Base-by-base conservation (phyloP, 1,140 invertebrate genomes). In the Nymphalis io region DNA sequence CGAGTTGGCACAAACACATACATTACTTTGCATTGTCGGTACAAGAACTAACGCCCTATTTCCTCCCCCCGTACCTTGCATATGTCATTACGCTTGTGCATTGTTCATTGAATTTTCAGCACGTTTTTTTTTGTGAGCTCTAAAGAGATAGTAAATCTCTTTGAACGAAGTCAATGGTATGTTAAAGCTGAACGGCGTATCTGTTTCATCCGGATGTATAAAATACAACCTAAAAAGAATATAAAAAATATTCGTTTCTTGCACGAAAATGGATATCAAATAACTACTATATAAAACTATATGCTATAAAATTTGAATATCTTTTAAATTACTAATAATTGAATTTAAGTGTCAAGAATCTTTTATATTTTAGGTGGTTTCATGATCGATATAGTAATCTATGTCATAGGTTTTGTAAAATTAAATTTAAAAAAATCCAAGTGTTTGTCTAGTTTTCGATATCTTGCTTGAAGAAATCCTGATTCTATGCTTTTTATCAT, bases 161-260 rank as follows among this genome's bases (percentile, higher is more conserved):
- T 81, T 83, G 75, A 85, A 82, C 66, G 74, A 75, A 78, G 69
- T 73, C 77, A 86, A 83, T 79, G 80, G 76, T 68, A 82, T 74
- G 76, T 78, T 75, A 81, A 82, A 68, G 75, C 46, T 65, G 69
- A 78, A 82, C 67, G 75, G 75, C 68, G 23, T 53, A 21, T 20
- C 42, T 51, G 21, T 33, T 16, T 53, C 27, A 63, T 53, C 60
- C 60, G 44, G 42, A 48, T 46, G n/a, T n/a, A 62, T 27, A 48
- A 33, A 42, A 12, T 44, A 33, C 60, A 10, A n/a, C 44, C 60
- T 18, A 5, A 46, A 23, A 48, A 62, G 20, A 46, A 27, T 42
- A 21, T 46, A 46, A 46, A 46, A 33, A n/a, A 18, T 46, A n/a
- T 16, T 16, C 42, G 15, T 23, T 51, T 51, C 48, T 51, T 51